A percentile compares a stretch with the other conserved stretches of the same genome.
Conservation (phyloP, 2,888 invertebrate genomes). For the Cryptocephalus primarius region DNA sequence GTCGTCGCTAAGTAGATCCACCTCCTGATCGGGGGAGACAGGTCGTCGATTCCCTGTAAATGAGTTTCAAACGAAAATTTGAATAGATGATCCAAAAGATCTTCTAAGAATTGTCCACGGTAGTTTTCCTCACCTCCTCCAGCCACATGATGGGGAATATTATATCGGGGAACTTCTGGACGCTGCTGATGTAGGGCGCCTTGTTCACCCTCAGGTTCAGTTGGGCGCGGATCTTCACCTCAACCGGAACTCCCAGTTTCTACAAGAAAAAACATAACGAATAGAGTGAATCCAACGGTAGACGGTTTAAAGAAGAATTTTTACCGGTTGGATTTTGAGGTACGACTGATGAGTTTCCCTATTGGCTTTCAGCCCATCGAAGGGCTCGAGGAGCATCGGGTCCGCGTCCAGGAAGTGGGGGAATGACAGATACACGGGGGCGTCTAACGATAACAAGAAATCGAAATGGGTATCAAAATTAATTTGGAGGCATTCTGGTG, state of each 20-base stretch:
- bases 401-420: slow-evolving; percentile 84
- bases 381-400: slow-evolving; percentile 50
- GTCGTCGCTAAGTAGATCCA: slow-evolving; percentile 75
- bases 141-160: slow-evolving; percentile 83
- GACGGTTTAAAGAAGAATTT: background rate
- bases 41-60: slow-evolving; percentile 62
- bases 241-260: slow-evolving; percentile 78
- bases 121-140: slow-evolving; percentile 47
- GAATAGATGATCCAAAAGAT: background rate
- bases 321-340: slow-evolving; percentile 79
- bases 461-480: no score
- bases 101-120: background rate
- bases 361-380: slow-evolving; percentile 62
- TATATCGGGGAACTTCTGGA: slow-evolving; percentile 66
- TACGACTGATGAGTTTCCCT: slow-evolving; percentile 61
- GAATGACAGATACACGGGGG: slow-evolving; percentile 79
- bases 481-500: no score
- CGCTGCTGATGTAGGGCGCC: slow-evolving; percentile 59
- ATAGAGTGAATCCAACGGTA: background rate
- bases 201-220: slow-evolving; percentile 70
- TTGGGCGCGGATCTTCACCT: slow-evolving; percentile 71
- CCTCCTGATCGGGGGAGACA: slow-evolving; percentile 66
- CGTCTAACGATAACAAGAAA: slow-evolving; percentile 45
- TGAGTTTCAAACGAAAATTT: no score
- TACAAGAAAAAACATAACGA: slow-evolving; percentile 32